Percentiles rank a stretch among this genome's conserved stretches.
Evolutionary conservation across 1,140 invertebrate genomes (phyloP).

Genomic region (Meteorus sp.): DNA sequence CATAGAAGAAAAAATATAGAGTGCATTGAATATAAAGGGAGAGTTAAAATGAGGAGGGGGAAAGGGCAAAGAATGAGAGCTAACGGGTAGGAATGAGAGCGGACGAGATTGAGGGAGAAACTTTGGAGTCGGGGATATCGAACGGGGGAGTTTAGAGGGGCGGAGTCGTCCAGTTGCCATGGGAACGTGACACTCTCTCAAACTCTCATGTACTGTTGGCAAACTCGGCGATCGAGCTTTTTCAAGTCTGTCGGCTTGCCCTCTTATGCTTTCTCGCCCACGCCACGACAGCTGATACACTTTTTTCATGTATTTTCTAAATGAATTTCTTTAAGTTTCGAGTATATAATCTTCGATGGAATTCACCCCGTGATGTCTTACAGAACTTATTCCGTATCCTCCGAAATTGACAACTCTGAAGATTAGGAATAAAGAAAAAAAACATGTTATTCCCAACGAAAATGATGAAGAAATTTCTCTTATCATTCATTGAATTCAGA

Average conservation of each 20-base stretch:
- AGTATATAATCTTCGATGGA: too few species aligned
- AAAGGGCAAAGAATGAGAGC: background rate
- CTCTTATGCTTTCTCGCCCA: background rate
- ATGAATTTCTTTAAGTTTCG: too few species aligned
- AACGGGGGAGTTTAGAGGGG: conserved; percentile 22
- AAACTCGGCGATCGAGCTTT: conserved; percentile 10
- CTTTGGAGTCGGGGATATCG: conserved; percentile 16
- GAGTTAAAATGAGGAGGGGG: background rate
- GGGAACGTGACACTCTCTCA: conserved; percentile 29
- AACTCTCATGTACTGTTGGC: conserved; percentile 7
- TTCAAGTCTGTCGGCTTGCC: conserved; percentile 10
- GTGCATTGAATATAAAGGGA: conserved; percentile 20
- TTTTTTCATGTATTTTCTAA: too few species aligned
- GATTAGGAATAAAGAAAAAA: too few species aligned
- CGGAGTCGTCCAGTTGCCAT: conserved; percentile 26
- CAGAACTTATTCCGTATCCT: too few species aligned
- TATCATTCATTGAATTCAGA: too few species aligned
- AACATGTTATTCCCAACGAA: too few species aligned
- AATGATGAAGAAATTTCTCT: too few species aligned
- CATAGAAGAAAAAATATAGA: conserved; percentile 11
- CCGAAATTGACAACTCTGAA: too few species aligned
- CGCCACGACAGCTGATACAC: too few species aligned
- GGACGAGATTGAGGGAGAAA: conserved; percentile 7
- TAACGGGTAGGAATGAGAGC: background rate
- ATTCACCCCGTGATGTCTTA: too few species aligned